Evolutionary conservation across 2,888 invertebrate species (phyloP), one percentile per base, ranked within the genome.

Genomic region (Silvanus unidentatus): DNA sequence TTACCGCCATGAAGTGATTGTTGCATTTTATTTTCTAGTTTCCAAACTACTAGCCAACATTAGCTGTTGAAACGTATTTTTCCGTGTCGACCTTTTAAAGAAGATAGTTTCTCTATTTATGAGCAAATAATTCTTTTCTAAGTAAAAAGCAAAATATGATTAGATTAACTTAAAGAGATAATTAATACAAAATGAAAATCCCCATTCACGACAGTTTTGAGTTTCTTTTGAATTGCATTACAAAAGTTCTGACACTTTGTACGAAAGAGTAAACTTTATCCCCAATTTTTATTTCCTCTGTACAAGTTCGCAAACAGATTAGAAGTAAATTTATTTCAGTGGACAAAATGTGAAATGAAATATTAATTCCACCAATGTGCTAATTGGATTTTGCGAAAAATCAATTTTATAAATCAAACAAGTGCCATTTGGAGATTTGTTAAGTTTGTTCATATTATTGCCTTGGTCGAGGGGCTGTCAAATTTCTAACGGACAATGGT

Each of bases 141-240:
- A n/a, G 22, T 22, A 22, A 22, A 22, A 22, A 22, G 4, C 8
- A 8, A 22, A 22, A 22, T 22, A 22, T 48, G 54, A 57, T 57
- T 59, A 51, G 50, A 59, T 57, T 55, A 50, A 50, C 48, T 49
- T 22, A 47, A 47, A 44, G 44, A 54, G 50, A 57, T 56, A 61
- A 62, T 62, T 60, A 61, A 62, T 60, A 57, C 54, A 55, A 55
- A 58, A 59, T 57, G 60, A 57, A 58, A 62, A 59, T 58, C 57
- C 55, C 54, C 44, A 53, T 54, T 56, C 54, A 54, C 47, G 54
- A 54, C 55, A 57, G 45, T 55, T 50, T 46, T 55, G 22, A 8
- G 8, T 3, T 22, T 59, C 56, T 50, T 44, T 55, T 45, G 56
- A 58, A 61, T 61, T 54, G 54, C 60, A 59, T 62, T 62, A 57